A percentile compares a stretch with the other conserved stretches of the same genome.
These are phyloP conservation scores for Nysson spinosus DNA, from an alignment of 2,888 invertebrate genomes.

Conservation along the genomic window DNA sequence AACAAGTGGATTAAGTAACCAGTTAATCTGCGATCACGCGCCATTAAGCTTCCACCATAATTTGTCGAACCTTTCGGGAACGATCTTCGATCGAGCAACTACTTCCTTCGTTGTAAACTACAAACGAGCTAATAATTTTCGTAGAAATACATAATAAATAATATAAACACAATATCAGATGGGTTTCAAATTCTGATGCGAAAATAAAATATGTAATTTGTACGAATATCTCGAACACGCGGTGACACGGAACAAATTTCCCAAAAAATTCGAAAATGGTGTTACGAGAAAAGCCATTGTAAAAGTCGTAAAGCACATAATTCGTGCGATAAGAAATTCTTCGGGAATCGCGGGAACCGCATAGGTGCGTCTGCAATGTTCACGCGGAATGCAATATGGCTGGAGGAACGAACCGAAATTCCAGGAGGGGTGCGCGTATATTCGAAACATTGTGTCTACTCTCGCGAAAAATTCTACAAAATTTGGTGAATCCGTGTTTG, in stretches of 20 bases:
- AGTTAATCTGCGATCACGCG: conserved; percentile 11
- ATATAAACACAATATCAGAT: too few species aligned
- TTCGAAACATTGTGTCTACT: too few species aligned
- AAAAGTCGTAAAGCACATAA: background rate
- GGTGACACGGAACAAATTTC: too few species aligned
- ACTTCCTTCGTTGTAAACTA: too few species aligned
- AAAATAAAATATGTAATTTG: too few species aligned
- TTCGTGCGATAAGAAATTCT: conserved; percentile 2
- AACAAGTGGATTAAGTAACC: conserved; percentile 36
- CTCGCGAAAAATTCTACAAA: too few species aligned
- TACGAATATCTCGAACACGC: too few species aligned
- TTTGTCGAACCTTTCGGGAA: background rate
- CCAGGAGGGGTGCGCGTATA: background rate
- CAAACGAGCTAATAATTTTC: too few species aligned
- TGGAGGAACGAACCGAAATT: background rate
- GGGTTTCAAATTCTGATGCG: too few species aligned
- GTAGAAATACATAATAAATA: too few species aligned
- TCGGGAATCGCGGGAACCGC: background rate
- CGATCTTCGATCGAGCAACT: background rate
- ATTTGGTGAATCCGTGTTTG: too few species aligned
- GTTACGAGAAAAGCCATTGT: background rate
- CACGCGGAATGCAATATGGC: conserved; percentile 7
- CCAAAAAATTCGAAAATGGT: background rate
- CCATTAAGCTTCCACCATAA: background rate
- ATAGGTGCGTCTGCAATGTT: background rate